Evolutionary conservation across 2,888 invertebrate species (phyloP), one percentile per base, ranked within the genome.

Genomic region (Drosophila paucipuncta): DNA sequence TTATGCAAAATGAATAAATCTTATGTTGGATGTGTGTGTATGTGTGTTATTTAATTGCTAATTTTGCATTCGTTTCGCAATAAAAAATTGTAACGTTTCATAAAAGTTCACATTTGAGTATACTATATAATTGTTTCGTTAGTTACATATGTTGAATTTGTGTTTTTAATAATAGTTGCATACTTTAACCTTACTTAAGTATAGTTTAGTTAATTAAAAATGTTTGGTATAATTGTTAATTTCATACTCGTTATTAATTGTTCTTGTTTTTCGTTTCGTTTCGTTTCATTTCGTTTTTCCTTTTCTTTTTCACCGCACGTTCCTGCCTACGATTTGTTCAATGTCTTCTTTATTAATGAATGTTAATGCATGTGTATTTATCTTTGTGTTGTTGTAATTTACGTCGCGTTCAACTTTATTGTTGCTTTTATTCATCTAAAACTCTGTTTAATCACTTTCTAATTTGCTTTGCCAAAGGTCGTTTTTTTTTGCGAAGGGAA

Each of bases 251-350:
- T 69, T 76, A 64, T 65, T 80, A 80, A 80, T 80, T 80, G 82
- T 80, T 80, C 59, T 82, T 68, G 68, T 87, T 71, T 59, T 69
- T 55, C 53, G 22, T 52, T 57, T 73, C 53, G n/a, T 54, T 63
- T 31, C 53, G 16, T 54, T 63, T 68, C 65, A 25, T 52, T 57
- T 73, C 62, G 47, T 62, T 73, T 73, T 28, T 74, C 58, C 75
- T 82, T 71, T 82, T 73, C 78, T 76, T 88, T 89, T 91, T 91
- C 92, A 92, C 93, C 93, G 93, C 93, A 93, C 93, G 93, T 92
- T 92, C 93, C 93, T 93, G 93, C 93, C 93, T 92, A 93, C 91
- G 92, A 90, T 93, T 92, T 92, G 90, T 91, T 91, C 91, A 90
- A 90, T 91, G 90, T 89, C 87, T 85, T 92, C 80, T 82, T 80